Evolutionary conservation across 2,113 vertebrate genomes (phyloP).

Genomic region (Dasyurus viverrinus): DNA sequence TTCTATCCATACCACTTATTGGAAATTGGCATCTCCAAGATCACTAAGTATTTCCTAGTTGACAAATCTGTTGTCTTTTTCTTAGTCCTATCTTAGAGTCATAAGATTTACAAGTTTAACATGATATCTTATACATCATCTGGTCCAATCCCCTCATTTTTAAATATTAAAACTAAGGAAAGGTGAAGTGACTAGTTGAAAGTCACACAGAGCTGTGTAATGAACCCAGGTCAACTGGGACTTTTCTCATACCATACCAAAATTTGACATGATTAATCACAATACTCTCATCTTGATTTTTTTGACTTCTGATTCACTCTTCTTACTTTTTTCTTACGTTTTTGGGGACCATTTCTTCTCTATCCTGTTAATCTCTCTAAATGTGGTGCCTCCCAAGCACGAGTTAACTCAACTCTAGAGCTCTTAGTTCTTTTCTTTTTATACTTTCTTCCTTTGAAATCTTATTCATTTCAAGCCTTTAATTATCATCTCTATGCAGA

Average conservation of each 20-base stretch:
- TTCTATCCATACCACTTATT: neutral
- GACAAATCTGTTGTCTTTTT: neutral
- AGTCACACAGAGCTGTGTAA: neutral
- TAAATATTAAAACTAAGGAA: neutral
- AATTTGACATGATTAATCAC: neutral
- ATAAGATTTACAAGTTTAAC: neutral
- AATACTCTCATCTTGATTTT: neutral
- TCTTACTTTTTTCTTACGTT: neutral
- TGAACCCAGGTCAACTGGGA: neutral
- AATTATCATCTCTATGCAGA: neutral
- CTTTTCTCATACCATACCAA: neutral
- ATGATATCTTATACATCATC: neutral
- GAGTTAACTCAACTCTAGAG: too few species aligned
- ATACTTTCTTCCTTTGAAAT: neutral
- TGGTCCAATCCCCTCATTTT: neutral
- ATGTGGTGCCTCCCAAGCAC: neutral
- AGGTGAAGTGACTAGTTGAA: neutral
- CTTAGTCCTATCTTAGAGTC: neutral
- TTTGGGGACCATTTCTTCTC: neutral
- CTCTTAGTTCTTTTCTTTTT: neutral
- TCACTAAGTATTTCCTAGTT: neutral
- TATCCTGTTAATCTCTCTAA: neutral
- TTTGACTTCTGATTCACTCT: neutral
- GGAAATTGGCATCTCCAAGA: neutral
- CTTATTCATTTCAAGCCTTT: neutral